Percentiles rank a stretch among this genome's conserved stretches.
phyloP scores from a whole-genome alignment of 2,888 invertebrate genomes.

The Aspidapion aeneum region DNA sequence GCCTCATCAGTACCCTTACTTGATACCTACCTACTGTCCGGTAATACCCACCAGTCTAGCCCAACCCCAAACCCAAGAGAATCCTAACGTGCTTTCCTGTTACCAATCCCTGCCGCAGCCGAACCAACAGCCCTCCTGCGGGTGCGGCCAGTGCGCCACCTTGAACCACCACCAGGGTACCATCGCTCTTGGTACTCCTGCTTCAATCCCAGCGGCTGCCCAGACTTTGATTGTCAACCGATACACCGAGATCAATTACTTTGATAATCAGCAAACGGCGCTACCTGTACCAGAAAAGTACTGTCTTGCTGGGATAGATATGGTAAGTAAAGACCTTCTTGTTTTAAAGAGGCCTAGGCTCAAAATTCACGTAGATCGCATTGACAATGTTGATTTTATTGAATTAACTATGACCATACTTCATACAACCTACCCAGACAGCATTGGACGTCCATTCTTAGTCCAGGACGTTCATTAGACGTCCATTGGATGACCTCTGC shows the following conservation, averaged over 20 bases:
- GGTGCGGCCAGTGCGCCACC: conserved; percentile 57
- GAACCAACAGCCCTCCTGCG: conserved; percentile 50
- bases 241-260: conserved; percentile 50
- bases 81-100: not conserved
- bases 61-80: conserved; percentile 43
- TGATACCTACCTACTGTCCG: conserved; percentile 50
- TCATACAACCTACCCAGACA: too few species aligned
- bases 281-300: conserved; percentile 41
- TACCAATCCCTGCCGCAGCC: conserved; percentile 29
- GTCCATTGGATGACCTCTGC: too few species aligned
- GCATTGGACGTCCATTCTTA: too few species aligned
- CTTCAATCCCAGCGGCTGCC: conserved; percentile 28
- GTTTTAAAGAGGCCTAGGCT: too few species aligned
- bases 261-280: conserved; percentile 42
- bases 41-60: conserved; percentile 39
- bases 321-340: conserved; percentile 43
- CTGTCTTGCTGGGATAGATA: conserved; percentile 38
- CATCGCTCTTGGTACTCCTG: not conserved
- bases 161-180: conserved; percentile 33
- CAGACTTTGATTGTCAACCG: conserved; percentile 49
- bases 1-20: conserved; percentile 49
- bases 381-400: too few species aligned
- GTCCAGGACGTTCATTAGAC: too few species aligned
- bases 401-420: too few species aligned
- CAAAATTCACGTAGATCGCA: too few species aligned